A percentile compares a stretch with the other conserved stretches of the same genome.
Conservation (phyloP, 2,888 invertebrate genomes). For the Ophraella communa region DNA sequence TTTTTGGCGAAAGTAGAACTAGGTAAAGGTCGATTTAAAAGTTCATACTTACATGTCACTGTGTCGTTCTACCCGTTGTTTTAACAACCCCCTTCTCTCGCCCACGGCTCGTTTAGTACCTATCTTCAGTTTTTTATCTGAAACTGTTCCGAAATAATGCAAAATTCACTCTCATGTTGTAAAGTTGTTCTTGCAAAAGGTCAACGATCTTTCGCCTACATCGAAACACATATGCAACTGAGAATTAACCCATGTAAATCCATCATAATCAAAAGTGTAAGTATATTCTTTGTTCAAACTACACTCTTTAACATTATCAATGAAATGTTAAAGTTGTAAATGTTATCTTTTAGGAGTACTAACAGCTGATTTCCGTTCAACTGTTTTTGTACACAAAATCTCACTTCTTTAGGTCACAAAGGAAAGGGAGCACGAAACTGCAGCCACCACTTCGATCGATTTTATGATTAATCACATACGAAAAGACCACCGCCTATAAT, state of each 20-base stretch:
- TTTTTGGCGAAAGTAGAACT: background rate
- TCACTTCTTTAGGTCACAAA: conserved; percentile 18
- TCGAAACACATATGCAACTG: conserved; percentile 4
- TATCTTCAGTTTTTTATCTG: conserved; percentile 1
- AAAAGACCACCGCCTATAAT: background rate
- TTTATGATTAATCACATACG: background rate
- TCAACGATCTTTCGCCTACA: conserved; percentile 19
- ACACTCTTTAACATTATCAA: too few relatives aligned
- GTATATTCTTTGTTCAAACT: too few relatives aligned
- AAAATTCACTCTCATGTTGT: conserved; percentile 7
- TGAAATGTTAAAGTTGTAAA: background rate
- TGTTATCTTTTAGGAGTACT: background rate
- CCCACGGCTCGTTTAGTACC: background rate
- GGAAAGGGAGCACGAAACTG: background rate
- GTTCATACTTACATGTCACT: conserved; percentile 14
- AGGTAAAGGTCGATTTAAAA: background rate
- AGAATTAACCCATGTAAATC: background rate
- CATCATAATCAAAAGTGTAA: background rate
- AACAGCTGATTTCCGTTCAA: background rate
- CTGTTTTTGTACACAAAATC: background rate
- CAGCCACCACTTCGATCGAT: conserved; percentile 9
- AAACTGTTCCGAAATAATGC: background rate
- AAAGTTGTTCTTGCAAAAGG: conserved; percentile 7
- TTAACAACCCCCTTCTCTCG: conserved; percentile 6
- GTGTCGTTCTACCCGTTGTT: background rate